Conservation (phyloP, 1,140 invertebrate genomes). For the Brachionus sp. region DNA sequence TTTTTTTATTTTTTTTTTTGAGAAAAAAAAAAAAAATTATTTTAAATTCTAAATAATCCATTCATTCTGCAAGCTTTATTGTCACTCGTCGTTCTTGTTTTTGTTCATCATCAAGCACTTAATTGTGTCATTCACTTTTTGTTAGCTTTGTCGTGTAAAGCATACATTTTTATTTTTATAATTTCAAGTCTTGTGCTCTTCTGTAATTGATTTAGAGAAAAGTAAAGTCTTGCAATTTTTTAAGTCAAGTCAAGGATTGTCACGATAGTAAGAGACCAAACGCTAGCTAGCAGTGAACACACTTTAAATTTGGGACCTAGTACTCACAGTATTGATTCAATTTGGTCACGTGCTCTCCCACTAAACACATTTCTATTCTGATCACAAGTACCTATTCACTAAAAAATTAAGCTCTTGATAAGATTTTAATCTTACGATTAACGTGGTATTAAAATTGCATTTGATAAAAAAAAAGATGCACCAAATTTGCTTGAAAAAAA, state of each 20-base stretch:
- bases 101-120: constrained; percentile 17
- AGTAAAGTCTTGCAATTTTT: constrained; percentile 42
- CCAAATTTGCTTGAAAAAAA: neutral
- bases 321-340: neutral
- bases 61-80: constrained; percentile 32
- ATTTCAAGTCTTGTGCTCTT: constrained; percentile 12
- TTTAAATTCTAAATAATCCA: neutral
- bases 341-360: neutral
- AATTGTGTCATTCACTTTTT: constrained; percentile 39
- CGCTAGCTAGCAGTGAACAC: neutral
- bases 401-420: neutral
- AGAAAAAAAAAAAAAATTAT: neutral
- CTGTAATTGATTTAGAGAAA: constrained; percentile 31
- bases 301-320: neutral
- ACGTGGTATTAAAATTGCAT: neutral
- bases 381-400: neutral
- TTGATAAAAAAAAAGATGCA: neutral
- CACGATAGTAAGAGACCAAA: neutral
- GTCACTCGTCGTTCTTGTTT: neutral
- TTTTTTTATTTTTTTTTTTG: neutral
- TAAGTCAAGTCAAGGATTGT: neutral
- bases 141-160: constrained; percentile 8
- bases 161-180: neutral
- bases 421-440: neutral
- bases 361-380: neutral